A percentile compares a stretch with the other conserved stretches of the same genome.
Conservation (phyloP, 2,797 vertebrate species). For the Chelmon rostratus region DNA sequence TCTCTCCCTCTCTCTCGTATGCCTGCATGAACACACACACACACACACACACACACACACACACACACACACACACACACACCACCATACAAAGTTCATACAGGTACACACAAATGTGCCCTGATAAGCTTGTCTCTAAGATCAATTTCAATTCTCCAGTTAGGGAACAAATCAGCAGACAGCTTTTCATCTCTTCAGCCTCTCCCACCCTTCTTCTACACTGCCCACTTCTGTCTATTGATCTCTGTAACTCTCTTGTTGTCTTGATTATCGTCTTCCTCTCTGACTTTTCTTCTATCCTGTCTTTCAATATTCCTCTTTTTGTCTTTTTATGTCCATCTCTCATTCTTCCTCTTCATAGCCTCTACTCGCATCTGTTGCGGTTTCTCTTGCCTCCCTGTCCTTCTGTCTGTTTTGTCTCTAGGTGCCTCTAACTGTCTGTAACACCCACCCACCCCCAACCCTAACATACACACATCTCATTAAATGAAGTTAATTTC, state of each 20-base stretch:
- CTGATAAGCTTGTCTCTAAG: slow-evolving; percentile 37
- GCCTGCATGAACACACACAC: slow-evolving; percentile 39
- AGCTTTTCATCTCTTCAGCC: slow-evolving; percentile 78
- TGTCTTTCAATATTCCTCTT: slow-evolving; percentile 31
- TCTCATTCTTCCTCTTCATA: slow-evolving; percentile 33
- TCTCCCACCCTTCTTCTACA: slow-evolving; percentile 64
- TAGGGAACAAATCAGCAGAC: slow-evolving; percentile 75
- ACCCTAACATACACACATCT: slow-evolving; percentile 27
- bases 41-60: too few relatives aligned
- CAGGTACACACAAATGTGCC: slow-evolving; percentile 35
- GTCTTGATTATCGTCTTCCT: slow-evolving; percentile 50
- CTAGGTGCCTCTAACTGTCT: slow-evolving; percentile 4
- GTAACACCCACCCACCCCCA: slow-evolving; percentile 8
- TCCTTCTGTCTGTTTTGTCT: slow-evolving; percentile 10
- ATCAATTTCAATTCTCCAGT: slow-evolving; percentile 84
- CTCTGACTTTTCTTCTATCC: slow-evolving; percentile 18
- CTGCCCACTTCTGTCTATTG: slow-evolving; percentile 76
- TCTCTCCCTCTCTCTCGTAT: slow-evolving; percentile 26
- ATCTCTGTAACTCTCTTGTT: slow-evolving; percentile 70
- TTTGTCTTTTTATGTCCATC: slow-evolving; percentile 21
- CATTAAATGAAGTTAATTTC: slow-evolving; percentile 76
- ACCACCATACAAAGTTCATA: slow-evolving; percentile 35
- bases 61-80: slow-evolving; percentile 34
- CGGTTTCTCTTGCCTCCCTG: slow-evolving; percentile 12
- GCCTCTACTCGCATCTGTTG: slow-evolving; percentile 8